Conservation (phyloP, 2,797 vertebrate genomes). For the Rhinogobio ventralis region DNA sequence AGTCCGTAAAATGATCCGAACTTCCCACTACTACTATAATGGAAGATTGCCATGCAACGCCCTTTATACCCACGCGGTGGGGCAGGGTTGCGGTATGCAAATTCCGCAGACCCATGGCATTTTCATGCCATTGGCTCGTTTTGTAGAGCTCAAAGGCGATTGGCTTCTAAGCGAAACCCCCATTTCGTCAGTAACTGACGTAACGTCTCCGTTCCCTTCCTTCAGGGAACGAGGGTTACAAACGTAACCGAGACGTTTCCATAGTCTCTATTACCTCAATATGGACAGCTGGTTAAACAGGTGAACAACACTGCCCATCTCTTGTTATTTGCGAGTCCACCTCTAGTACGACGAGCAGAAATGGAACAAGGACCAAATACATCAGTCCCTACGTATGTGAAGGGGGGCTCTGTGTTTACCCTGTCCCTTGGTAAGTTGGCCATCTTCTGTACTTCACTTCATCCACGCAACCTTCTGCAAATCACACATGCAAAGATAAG, state of each 20-base stretch:
- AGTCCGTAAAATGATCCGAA: too few relatives aligned
- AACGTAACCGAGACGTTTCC: slow-evolving; percentile 16
- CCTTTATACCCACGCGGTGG: too few relatives aligned
- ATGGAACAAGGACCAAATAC: slow-evolving; percentile 8
- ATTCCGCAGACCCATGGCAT: too few relatives aligned
- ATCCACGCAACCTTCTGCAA: not conserved
- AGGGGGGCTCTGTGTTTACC: not conserved
- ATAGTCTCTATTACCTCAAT: slow-evolving; percentile 15
- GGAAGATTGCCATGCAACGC: too few relatives aligned
- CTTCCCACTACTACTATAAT: too few relatives aligned
- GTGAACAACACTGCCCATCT: slow-evolving; percentile 41
- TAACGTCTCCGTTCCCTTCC: too few relatives aligned
- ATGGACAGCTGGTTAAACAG: slow-evolving; percentile 26
- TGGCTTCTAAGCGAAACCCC: too few relatives aligned
- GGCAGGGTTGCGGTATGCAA: too few relatives aligned
- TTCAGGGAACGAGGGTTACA: too few relatives aligned
- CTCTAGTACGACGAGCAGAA: not conserved
- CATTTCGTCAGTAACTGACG: too few relatives aligned
- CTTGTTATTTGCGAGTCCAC: not conserved
- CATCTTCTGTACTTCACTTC: slow-evolving; percentile 1
- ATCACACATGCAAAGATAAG: slow-evolving; percentile 15
- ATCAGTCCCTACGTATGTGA: not conserved
- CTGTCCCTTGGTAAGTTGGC: not conserved
- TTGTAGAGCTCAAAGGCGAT: too few relatives aligned
- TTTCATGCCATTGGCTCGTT: too few relatives aligned